Base-by-base conservation (phyloP, 2,888 invertebrate genomes). In the Drosophila meridiana region DNA sequence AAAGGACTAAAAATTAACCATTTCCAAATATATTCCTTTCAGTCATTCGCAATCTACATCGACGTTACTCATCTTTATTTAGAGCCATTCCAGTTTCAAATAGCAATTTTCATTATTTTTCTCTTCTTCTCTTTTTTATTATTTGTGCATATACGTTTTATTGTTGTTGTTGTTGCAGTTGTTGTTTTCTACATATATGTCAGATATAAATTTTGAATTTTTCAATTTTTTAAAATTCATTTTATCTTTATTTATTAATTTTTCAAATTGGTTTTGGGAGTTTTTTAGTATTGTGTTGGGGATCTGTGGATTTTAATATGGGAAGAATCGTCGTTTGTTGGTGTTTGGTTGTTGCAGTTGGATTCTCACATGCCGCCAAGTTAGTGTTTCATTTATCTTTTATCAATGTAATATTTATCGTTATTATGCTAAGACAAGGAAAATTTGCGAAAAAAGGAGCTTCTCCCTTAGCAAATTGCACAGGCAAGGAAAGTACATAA, bases 1-100 rank as follows among this genome's bases (percentile, higher is more conserved):
- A 84, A 79, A 65, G 73, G 77, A 73, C 81, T 82, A 85, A 73
- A 75, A 84, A 74, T 74, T 73, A 80, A 82, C 81, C 85, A 80
- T 78, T 66, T 76, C 82, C 79, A 82, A 81, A 82, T 55, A 28
- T 28, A 38, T 72, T 69, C 64, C 47, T 26, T 55, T 65, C 43
- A 69, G 65, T 67, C 32, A 67, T 53, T 58, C 34, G 13, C 34
- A 58, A 48, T 43, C 56, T 48, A 52, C 20, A 40, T 48, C 67
- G 34, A 20, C 20, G 28, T 56, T 6, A 11, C 32, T 56, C 34
- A 52, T 20, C 30, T 14, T n/a, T 48, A n/a, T 28, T 30, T 52
- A 7, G 36, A 2, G 7, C 5, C 40, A 63, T 63, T 55, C 42
- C 36, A 63, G 36, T 63, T 64, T 74, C 20, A 52, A 50, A n/a